A percentile compares a stretch with the other conserved stretches of the same genome.
These are phyloP conservation scores for Sthenelais limicola DNA, from an alignment of 2,888 invertebrate species.

Conservation along the genomic window DNA sequence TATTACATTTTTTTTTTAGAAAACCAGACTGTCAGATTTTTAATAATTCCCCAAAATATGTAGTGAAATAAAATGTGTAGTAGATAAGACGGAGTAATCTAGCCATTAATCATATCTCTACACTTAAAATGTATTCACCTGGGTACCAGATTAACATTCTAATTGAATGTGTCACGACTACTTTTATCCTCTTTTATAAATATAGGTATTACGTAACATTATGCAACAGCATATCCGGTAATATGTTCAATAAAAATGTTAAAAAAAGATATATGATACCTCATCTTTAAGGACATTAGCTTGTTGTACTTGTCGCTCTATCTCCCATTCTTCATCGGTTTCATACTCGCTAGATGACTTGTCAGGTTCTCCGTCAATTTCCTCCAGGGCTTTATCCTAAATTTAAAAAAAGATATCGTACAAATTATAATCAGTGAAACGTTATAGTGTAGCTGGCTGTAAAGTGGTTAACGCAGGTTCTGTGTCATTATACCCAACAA, in stretches of 20 bases:
- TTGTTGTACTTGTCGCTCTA: constrained; percentile 74
- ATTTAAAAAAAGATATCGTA: constrained; percentile 6
- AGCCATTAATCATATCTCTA: too few species aligned
- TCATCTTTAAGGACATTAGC: constrained; percentile 82
- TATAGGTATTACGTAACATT: background rate
- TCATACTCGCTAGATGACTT: constrained; percentile 61
- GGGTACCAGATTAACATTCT: background rate
- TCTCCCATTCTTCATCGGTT: constrained; percentile 70
- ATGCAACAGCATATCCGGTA: background rate
- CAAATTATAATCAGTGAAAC: background rate
- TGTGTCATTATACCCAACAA: background rate
- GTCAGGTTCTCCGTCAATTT: constrained; percentile 56
- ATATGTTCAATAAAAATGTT: background rate
- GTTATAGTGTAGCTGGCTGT: too few species aligned
- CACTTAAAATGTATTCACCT: too few species aligned
- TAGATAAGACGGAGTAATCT: too few species aligned
- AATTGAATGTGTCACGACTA: background rate
- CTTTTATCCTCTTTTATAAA: background rate
- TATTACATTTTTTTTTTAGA: too few species aligned
- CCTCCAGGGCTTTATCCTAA: constrained; percentile 68
- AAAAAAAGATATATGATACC: constrained; percentile 74
- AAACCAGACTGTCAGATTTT: too few species aligned
- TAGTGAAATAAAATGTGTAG: too few species aligned
- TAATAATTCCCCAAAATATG: too few species aligned
- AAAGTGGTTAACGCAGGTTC: too few species aligned